phyloP scores from a whole-genome alignment of 1,140 invertebrate genomes.

The Ostrea denselamellosa region DNA sequence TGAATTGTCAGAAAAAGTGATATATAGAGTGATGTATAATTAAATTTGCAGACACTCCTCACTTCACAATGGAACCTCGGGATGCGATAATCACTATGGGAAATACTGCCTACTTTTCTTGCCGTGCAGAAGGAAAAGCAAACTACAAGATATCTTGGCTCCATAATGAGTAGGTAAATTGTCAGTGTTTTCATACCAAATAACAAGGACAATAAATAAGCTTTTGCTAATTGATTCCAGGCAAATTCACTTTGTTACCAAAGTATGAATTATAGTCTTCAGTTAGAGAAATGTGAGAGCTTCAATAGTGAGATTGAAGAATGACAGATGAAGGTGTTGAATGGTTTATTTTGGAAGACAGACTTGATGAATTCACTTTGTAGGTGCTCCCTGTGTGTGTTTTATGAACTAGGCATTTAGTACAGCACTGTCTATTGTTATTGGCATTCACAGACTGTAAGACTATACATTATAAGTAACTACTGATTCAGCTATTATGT shows the following conservation, averaged over 20 bases:
- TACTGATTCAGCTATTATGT: too few species aligned
- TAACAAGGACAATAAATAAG: conserved; percentile 12
- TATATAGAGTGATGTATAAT: conserved; percentile 17
- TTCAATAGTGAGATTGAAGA: neutral
- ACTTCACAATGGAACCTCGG: conserved; percentile 46
- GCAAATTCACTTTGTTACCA: conserved; percentile 6
- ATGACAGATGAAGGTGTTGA: neutral
- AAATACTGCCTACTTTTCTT: conserved; percentile 53
- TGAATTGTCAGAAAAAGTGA: too few species aligned
- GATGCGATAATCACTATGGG: conserved; percentile 45
- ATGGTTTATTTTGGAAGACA: conserved; percentile 1
- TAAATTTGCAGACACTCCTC: conserved; percentile 16
- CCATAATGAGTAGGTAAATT: conserved; percentile 58
- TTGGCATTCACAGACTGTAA: too few species aligned
- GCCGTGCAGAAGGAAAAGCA: conserved; percentile 45
- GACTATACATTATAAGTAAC: too few species aligned
- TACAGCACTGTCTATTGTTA: too few species aligned
- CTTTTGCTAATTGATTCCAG: conserved; percentile 17
- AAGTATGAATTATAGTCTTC: neutral
- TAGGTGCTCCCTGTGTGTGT: neutral
- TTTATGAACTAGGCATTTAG: neutral
- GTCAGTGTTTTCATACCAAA: conserved; percentile 35
- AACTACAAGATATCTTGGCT: conserved; percentile 51
- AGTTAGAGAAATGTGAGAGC: neutral
- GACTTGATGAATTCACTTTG: neutral